phyloP scores from a whole-genome alignment of 2,113 vertebrate species.

The Etia nguti region DNA sequence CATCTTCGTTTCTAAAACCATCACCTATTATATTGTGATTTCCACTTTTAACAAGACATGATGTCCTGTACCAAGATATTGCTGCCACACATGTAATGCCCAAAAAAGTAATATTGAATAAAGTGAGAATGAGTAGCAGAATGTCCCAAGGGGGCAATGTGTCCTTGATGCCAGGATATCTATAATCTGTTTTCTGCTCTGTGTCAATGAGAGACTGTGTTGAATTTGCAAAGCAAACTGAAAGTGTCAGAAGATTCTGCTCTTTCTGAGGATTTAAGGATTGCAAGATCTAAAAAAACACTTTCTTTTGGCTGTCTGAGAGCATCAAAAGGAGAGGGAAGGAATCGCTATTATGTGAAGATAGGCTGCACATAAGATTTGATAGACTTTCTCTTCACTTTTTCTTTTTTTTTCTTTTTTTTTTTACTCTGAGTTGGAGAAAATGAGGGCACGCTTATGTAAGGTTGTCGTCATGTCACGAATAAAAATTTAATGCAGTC shows the following conservation, averaged over 20 bases:
- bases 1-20: background rate
- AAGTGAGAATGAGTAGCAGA: conserved; percentile 58
- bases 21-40: conserved; percentile 29
- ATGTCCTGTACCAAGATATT: conserved; percentile 41
- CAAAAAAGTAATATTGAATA: conserved; percentile 66
- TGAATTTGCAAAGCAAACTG: conserved; percentile 15
- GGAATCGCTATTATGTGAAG: conserved; percentile 10
- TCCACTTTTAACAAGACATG: conserved; percentile 33
- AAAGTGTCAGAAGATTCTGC: background rate
- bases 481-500: conserved; percentile 53
- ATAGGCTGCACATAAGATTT: conserved; percentile 35
- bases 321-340: background rate
- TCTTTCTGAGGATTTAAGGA: conserved; percentile 20
- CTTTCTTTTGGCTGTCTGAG: background rate
- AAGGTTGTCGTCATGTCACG: conserved; percentile 50
- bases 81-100: conserved; percentile 49
- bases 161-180: conserved; percentile 71
- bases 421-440: conserved; percentile 11
- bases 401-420: background rate
- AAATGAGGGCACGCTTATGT: conserved; percentile 64
- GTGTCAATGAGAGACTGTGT: conserved; percentile 30
- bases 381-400: conserved; percentile 40
- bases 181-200: conserved; percentile 46
- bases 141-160: conserved; percentile 49
- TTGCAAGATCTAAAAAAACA: background rate